Evolutionary conservation across 2,797 vertebrate genomes (phyloP).

Genomic region (Arnoldichthys spilopterus): DNA sequence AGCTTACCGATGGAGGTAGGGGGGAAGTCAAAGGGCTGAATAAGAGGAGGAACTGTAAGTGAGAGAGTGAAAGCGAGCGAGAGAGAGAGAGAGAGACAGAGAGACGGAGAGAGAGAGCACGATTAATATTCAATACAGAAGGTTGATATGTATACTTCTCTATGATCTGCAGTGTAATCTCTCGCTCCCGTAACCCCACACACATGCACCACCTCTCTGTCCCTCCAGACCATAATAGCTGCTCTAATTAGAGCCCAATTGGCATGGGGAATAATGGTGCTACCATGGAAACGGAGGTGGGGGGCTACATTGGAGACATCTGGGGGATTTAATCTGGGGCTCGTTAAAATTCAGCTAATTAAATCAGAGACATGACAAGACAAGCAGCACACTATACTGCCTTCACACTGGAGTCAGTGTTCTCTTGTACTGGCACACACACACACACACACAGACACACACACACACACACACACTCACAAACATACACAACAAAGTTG

Average conservation of each 20-base stretch:
- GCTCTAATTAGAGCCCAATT: conserved; percentile 85
- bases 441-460: conserved; percentile 35
- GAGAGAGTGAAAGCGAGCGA: conserved; percentile 53
- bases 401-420: conserved; percentile 62
- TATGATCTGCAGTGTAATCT: conserved; percentile 52
- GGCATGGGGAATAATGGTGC: conserved; percentile 78
- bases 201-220: conserved; percentile 65
- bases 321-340: conserved; percentile 84
- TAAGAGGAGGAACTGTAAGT: conserved; percentile 90
- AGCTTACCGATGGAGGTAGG: conserved; percentile 96
- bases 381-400: conserved; percentile 60
- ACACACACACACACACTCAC: conserved; percentile 26
- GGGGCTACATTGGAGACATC: conserved; percentile 78
- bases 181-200: conserved; percentile 60
- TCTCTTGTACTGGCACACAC: conserved; percentile 48
- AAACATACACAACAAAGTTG: conserved; percentile 13
- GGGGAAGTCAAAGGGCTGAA: conserved; percentile 98
- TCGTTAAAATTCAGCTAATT: conserved; percentile 85
- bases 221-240: conserved; percentile 84
- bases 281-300: conserved; percentile 79
- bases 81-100: conserved; percentile 65
- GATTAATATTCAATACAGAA: conserved; percentile 26
- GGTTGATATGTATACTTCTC: conserved; percentile 37
- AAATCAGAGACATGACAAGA: conserved; percentile 80
- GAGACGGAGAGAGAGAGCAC: conserved; percentile 26